Evolutionary conservation across 2,113 vertebrate species (phyloP), one percentile per base, ranked within the genome.

Genomic region (Brachyhypopomus gauderio): DNA sequence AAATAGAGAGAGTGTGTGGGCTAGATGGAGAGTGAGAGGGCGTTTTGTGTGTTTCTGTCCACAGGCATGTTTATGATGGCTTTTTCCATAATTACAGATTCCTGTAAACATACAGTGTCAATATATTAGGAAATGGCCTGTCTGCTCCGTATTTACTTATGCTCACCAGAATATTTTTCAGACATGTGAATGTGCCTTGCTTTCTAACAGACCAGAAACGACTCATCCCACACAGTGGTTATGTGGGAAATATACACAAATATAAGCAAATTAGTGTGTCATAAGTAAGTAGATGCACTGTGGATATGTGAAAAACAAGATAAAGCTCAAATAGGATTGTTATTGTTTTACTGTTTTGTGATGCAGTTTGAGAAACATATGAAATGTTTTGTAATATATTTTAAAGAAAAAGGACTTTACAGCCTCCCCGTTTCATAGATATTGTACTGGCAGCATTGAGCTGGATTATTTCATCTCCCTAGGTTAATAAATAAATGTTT

Each of bases 41-140:
- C 71, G 64, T 79, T 84, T 27, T 79, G 36, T 75, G 25, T 72
- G 77, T 9, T 23, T 80, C 27, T 84, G 77, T 82, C 72, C 27
- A 55, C 77, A 77, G n/a, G 59, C 30, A 20, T 79, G 79, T 85
- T 77, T 79, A 72, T 76, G 72, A 85, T 67, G 76, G 52, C 66
- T 36, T 72, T 56, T 82, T 72, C 72, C 66, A 72, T 75, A 82
- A 75, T 75, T 83, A 48, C 23, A 72, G 20, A 72, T 48, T 72
- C 19, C 77, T 45, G 73, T 70, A 82, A 85, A 82, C 76, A 72
- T 59, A n/a, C 25, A 59, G 20, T 64, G 80, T 71, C 72, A 69
- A 70, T 79, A 76, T 79, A 72, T 81, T 22, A 76, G 76, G 76
- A 83, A 77, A 78, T 83, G 75, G 80, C 23, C 71, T 30, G 64